phyloP scores from a whole-genome alignment of 2,113 vertebrate species.

The Ramphastos sulfuratus region DNA sequence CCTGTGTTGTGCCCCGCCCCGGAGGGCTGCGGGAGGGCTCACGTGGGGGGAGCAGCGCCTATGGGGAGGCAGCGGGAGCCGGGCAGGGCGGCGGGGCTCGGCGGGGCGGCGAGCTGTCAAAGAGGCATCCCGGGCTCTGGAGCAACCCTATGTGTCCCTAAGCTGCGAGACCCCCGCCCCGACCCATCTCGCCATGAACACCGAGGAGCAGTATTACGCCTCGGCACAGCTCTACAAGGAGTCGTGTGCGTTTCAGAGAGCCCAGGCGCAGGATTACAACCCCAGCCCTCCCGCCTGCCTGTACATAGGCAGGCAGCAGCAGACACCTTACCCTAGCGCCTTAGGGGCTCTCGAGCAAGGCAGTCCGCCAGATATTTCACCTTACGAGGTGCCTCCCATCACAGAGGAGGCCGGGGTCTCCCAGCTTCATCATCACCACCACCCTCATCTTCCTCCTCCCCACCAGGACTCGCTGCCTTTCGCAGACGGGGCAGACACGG shows the following conservation, averaged over 20 bases:
- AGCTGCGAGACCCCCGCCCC: neutral
- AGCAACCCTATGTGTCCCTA: conserved; percentile 34
- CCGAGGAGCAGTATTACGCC: conserved; percentile 90
- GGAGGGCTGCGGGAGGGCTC: conserved; percentile 53
- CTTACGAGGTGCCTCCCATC: conserved; percentile 85
- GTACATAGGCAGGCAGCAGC: conserved; percentile 88
- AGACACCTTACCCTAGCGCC: conserved; percentile 70
- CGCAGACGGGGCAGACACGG: conserved; percentile 76
- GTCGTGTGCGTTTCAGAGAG: conserved; percentile 88
- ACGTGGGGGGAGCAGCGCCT: conserved; percentile 75
- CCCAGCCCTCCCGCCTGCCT: conserved; percentile 90
- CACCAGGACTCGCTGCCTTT: conserved; percentile 80
- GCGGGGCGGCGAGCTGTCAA: conserved; percentile 74
- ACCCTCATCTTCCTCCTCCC: conserved; percentile 73
- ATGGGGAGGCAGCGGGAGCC: conserved; percentile 55
- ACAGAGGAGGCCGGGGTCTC: conserved; percentile 83
- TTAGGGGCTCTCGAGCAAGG: conserved; percentile 84
- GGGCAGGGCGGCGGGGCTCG: neutral
- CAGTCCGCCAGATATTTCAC: conserved; percentile 84
- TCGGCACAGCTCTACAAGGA: conserved; percentile 91
- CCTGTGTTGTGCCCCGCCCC: conserved; percentile 50
- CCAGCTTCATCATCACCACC: conserved; percentile 81
- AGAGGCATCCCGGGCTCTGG: conserved; percentile 28
- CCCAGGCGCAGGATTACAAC: conserved; percentile 84
- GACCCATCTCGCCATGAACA: conserved; percentile 84